Evolutionary conservation across 2,888 invertebrate genomes (phyloP).

Genomic region (Anagyrus pseudococci): DNA sequence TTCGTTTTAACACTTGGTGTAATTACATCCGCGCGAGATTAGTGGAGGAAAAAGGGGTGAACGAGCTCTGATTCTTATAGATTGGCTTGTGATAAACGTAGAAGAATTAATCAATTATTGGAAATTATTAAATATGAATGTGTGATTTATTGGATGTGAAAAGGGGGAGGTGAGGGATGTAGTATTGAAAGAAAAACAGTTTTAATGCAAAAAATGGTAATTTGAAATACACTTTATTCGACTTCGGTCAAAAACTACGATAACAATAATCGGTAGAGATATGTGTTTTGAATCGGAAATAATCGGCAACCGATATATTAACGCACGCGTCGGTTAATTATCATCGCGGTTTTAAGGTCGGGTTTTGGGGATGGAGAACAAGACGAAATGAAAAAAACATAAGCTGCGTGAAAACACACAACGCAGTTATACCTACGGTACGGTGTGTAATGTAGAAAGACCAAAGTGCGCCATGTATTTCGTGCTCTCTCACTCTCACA

Average conservation of each 20-base stretch:
- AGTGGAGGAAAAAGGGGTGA: too few relatives aligned
- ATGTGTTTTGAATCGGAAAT: slow-evolving; percentile 59
- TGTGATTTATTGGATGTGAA: too few relatives aligned
- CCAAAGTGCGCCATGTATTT: slow-evolving; percentile 30
- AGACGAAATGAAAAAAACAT: slow-evolving; percentile 3
- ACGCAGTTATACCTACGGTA: background rate
- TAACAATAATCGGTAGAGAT: slow-evolving; percentile 60
- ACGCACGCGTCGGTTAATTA: slow-evolving; percentile 32
- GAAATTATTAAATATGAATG: too few relatives aligned
- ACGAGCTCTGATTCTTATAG: too few relatives aligned
- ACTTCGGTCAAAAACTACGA: slow-evolving; percentile 61
- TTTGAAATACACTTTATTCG: slow-evolving; percentile 61
- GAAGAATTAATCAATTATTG: too few relatives aligned
- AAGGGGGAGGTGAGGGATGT: too few relatives aligned
- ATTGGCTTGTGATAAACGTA: too few relatives aligned
- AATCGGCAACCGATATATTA: slow-evolving; percentile 37
- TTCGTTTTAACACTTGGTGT: too few relatives aligned
- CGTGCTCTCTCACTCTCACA: too few relatives aligned
- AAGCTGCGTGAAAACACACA: slow-evolving; percentile 5
- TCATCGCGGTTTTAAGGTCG: slow-evolving; percentile 2
- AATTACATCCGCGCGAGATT: too few relatives aligned
- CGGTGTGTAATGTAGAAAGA: slow-evolving; percentile 7
- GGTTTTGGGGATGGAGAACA: slow-evolving; percentile 5
- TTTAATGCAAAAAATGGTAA: slow-evolving; percentile 38
- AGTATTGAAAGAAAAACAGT: too few relatives aligned